Base-by-base conservation (phyloP, 2,113 vertebrate species). In the Alethe diademata region DNA sequence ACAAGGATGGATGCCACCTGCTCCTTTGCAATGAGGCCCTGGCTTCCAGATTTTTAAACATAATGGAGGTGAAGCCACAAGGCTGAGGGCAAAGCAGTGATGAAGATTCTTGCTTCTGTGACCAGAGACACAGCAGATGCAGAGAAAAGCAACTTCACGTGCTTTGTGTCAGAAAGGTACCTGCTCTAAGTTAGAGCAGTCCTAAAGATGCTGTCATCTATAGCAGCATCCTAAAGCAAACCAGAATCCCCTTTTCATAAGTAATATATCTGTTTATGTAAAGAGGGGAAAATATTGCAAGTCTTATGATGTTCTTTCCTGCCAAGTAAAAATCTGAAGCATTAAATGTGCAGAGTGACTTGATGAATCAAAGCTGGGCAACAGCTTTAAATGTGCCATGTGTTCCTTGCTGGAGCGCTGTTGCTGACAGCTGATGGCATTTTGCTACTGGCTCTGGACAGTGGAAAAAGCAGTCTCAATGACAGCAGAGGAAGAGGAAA, bases 61-160 rank as follows among this genome's bases (percentile, higher is more conserved):
- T 5, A 50, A 72, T 7, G 14, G 25, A 65, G 36, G 50, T 2
- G 58, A 86, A 35, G 29, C 12, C 45, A 48, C 48, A 40, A 61
- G 67, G 31, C 47, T 73, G 64, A 8, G 6, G 19, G 66, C 17
- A 53, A 67, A 78, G 43, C 28, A n/a, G 50, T 0, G 6, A 13
- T 23, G 33, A 73, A 45, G n/a, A 47, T 24, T 47, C 43, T 70
- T 20, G 23, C 64, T 83, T 22, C 26, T 26, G 19, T 24, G 60
- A 57, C 20, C 56, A 62, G 60, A 81, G 33, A 38, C 12, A 3
- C 0, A 11, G 54, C 43, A 8, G 40, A 65, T 48, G 28, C 36
- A 31, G 62, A 45, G 47, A 42, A 84, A 74, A 65, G 35, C 0
- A 5, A 2, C 47, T 62, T 38, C 6, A 6, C 1, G 0, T 6